Evolutionary conservation across 2,888 invertebrate genomes (phyloP), one percentile per base, ranked within the genome.

Genomic region (Clistopyga incitator): DNA sequence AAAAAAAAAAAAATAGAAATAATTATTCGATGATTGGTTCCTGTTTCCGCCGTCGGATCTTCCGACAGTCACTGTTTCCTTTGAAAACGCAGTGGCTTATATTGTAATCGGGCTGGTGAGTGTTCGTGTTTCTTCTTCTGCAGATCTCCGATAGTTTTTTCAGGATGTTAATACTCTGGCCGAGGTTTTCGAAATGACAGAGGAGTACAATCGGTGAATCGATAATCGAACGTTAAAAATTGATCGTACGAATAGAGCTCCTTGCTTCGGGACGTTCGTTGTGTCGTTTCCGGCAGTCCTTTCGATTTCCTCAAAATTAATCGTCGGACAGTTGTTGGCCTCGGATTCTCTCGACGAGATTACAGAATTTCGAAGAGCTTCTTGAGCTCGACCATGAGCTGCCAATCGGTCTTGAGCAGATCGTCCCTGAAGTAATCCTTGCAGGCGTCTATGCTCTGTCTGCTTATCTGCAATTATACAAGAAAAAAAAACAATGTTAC

Each of bases 351-450:
- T 3, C 59, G 34, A 54, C 52, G 18, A n/a, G 42, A 85, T 89
- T 97, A 99, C 93, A 99, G 95, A 94, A 99, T 99, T 94, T 98
- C 96, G 95, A 99, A 99, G 90, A 97, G 94, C 94, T 99, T 99
- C 95, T 99, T 99, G 92, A 99, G 94, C 94, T 99, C 99, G 81
- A 99, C 97, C 97, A 99, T 98, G 85, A 99, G 94, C 92, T 98
- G 97, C 99, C 99, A 99, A 93, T 99, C 99, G 87, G 97, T 96
- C 94, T 99, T 99, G 91, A 97, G 94, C 90, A 99, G 95, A 93
- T 99, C 99, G 89, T 99, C 99, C 86, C 99, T 96, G 96, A 99
- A 99, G 94, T 99, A 98, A 90, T 99, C 98, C 94, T 99, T 99
- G 94, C 99, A 99, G 10, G 98, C 99, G 94, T 99, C 99, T 92